Evolutionary conservation across 2,797 vertebrate species (phyloP), one percentile per base, ranked within the genome.

Genomic region (Serranus cabrilla): DNA sequence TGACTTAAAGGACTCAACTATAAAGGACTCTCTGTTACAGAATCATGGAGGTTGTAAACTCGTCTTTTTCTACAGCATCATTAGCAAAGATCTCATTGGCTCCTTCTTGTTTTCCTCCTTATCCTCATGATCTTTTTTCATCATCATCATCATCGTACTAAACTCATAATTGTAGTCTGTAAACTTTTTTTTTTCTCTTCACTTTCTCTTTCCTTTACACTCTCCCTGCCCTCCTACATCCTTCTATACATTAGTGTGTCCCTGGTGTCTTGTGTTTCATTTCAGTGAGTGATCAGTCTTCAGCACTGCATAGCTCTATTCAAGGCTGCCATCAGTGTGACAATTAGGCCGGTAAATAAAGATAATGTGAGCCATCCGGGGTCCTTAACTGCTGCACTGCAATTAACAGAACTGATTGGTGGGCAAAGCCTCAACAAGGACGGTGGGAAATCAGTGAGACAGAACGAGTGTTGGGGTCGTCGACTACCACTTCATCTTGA

Each of bases 281-380:
- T 25, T 70, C 88, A 91, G 76, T 82, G 71, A 91, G 74, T 74
- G 73, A 91, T 91, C 84, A 60, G 62, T 89, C 79, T 78, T 84
- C 77, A 66, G 45, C 66, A 79, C 77, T 76, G 74, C 78, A 72
- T 52, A 76, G 81, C 82, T 81, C 81, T 73, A 82, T 72, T 86
- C 81, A 85, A 81, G 79, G 80, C 78, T 79, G 81, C 89, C 80
- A 82, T 89, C 85, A 88, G 73, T 71, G 78, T 82, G 83, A 90
- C 92, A 89, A 93, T 93, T 93, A 93, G 86, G 85, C 78, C 80
- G 7, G 91, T 92, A 93, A 94, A 94, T 94, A 92, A 93, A 91
- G 87, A 89, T 90, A 92, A 93, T 92, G 91, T 82, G 83, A 89
- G 82, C 72, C 76, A 86, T 89, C 85, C 76, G 42, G 80, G 87